These are phyloP conservation scores for Margarornis squamiger DNA, from an alignment of 2,797 vertebrate species.

Conservation along the genomic window DNA sequence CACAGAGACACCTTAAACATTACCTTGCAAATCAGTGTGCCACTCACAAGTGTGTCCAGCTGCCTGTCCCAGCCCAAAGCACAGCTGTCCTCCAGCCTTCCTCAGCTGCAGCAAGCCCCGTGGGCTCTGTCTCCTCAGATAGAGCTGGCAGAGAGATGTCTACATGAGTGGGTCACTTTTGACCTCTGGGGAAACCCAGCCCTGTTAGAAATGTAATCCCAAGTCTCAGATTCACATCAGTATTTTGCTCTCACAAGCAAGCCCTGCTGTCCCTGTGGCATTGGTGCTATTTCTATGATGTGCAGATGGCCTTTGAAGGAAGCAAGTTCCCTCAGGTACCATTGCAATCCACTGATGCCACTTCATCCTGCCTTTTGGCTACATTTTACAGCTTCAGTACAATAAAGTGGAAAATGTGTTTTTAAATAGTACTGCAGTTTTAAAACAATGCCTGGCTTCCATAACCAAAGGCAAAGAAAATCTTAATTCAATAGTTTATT, in stretches of 20 bases:
- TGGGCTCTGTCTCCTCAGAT: not conserved
- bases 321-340: not conserved
- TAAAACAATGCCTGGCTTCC: not conserved
- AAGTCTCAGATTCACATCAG: rapidly evolving
- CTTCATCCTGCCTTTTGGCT: not conserved
- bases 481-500: not conserved
- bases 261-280: not conserved
- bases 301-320: not conserved
- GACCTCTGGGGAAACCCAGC: rapidly evolving
- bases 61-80: not conserved
- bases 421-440: not conserved
- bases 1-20: not conserved
- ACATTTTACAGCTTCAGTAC: not conserved
- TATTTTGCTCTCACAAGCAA: not conserved
- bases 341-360: not conserved
- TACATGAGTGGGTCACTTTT: not conserved
- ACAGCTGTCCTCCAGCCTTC: not conserved
- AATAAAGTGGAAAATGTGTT: not conserved
- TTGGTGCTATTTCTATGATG: not conserved
- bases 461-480: not conserved
- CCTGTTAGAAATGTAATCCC: not conserved
- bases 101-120: not conserved
- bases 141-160: not conserved
- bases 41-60: rapidly evolving
- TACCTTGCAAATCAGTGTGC: not conserved